Percentiles rank a stretch among this genome's conserved stretches.
These are phyloP conservation scores for Oncorhynchus masou DNA, from an alignment of 2,113 vertebrate species.

Conservation along the genomic window DNA sequence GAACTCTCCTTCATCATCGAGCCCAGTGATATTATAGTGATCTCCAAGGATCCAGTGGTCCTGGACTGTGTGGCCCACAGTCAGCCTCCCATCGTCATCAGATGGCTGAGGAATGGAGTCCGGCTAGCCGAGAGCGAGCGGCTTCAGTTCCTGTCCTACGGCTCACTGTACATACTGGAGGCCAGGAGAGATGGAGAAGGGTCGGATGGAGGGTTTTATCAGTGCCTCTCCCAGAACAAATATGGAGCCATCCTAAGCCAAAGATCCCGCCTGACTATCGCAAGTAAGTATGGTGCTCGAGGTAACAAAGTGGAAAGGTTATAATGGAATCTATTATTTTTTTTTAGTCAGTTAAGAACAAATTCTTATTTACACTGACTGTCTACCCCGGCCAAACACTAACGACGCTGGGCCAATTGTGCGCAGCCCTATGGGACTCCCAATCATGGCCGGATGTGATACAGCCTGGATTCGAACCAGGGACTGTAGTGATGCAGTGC, in stretches of 20 bases:
- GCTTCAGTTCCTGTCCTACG: conserved; percentile 82
- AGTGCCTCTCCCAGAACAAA: conserved; percentile 92
- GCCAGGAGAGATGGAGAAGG: conserved; percentile 79
- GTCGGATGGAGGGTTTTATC: conserved; percentile 92
- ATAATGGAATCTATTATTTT: too few species aligned
- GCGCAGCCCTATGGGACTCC: too few species aligned
- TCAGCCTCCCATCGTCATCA: conserved; percentile 84
- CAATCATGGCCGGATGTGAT: too few species aligned
- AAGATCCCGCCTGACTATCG: conserved; percentile 87
- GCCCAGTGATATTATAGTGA: conserved; percentile 81
- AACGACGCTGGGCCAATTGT: too few species aligned
- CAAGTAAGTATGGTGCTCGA: conserved; percentile 81
- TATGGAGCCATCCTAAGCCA: conserved; percentile 93
- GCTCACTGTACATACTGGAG: conserved; percentile 86
- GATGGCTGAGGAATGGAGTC: conserved; percentile 89
- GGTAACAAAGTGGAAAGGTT: conserved; percentile 3
- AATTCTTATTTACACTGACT: too few species aligned
- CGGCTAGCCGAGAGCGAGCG: conserved; percentile 80
- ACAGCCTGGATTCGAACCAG: too few species aligned
- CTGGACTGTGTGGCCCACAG: conserved; percentile 91
- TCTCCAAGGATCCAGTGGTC: conserved; percentile 78
- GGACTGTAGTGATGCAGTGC: too few species aligned
- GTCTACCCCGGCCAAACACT: too few species aligned
- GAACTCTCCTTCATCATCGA: conserved; percentile 91
- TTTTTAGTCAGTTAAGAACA: too few species aligned